Conservation (phyloP, 2,113 vertebrate genomes). For the Gallinago media region DNA sequence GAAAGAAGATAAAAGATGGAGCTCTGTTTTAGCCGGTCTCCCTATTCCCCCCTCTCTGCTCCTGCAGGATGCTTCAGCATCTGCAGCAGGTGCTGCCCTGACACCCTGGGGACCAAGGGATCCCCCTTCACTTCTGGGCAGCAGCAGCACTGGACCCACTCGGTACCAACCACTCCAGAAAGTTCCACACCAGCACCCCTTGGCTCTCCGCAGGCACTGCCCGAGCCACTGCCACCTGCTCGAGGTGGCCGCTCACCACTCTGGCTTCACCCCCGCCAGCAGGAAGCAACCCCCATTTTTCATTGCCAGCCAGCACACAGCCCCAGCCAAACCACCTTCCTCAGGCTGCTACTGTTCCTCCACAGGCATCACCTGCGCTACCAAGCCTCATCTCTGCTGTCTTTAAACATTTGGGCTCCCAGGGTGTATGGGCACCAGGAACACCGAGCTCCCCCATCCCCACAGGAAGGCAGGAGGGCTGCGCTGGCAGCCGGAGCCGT, state of each 20-base stretch:
- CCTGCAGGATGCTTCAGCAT: not conserved
- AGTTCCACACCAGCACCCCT: accelerated
- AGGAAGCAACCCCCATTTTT: accelerated
- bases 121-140: not conserved
- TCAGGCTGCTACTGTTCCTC: not conserved
- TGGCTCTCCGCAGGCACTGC: accelerated
- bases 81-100: not conserved
- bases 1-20: not conserved
- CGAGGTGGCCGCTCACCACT: not conserved
- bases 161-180: accelerated
- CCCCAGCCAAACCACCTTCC: not conserved
- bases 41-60: not conserved
- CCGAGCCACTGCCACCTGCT: not conserved
- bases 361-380: not conserved
- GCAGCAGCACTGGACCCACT: not conserved
- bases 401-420: not conserved
- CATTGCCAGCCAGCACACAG: too few relatives aligned
- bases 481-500: not conserved
- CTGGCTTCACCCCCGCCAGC: not conserved
- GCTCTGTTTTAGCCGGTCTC: not conserved
- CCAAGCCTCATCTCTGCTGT: not conserved
- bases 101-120: not conserved
- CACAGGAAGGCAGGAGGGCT: conserved; percentile 26
- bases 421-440: not conserved
- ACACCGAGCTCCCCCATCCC: accelerated